Conservation (phyloP, 2,797 vertebrate genomes). For the Dermochelys coriacea region DNA sequence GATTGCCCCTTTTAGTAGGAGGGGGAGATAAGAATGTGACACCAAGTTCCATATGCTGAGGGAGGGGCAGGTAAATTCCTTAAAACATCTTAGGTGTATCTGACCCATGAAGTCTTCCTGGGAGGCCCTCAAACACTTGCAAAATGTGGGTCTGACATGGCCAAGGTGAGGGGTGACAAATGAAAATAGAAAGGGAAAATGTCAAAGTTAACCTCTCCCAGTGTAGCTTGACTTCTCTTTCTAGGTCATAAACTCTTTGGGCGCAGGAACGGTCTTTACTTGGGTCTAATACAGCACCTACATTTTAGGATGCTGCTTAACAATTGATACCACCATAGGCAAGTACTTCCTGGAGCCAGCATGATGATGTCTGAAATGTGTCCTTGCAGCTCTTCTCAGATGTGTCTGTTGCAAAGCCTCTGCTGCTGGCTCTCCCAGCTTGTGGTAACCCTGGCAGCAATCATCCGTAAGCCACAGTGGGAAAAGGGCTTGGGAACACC, state of each 20-base stretch:
- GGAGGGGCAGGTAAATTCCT: neutral
- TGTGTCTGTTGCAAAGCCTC: neutral
- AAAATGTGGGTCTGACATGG: neutral
- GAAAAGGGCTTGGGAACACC: neutral
- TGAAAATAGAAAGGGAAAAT: fast-evolving
- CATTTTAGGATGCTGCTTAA: neutral
- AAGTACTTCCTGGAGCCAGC: neutral
- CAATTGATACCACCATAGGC: neutral
- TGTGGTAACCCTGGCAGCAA: neutral
- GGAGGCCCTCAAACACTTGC: neutral
- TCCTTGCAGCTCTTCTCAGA: neutral
- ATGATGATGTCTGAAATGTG: neutral
- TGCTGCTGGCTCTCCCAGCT: neutral
- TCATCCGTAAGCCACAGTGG: neutral
- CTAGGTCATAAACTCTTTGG: neutral
- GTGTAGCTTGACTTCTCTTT: fast-evolving
- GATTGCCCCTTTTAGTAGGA: fast-evolving
- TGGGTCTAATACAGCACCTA: neutral
- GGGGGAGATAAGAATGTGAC: fast-evolving
- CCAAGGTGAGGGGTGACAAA: fast-evolving
- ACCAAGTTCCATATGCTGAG: fast-evolving
- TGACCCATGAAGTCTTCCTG: neutral
- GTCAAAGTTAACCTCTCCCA: fast-evolving
- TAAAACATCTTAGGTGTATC: neutral
- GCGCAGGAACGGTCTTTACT: neutral